Base-by-base conservation (phyloP, 2,113 vertebrate genomes). In the Tenebrosternarchus preto region DNA sequence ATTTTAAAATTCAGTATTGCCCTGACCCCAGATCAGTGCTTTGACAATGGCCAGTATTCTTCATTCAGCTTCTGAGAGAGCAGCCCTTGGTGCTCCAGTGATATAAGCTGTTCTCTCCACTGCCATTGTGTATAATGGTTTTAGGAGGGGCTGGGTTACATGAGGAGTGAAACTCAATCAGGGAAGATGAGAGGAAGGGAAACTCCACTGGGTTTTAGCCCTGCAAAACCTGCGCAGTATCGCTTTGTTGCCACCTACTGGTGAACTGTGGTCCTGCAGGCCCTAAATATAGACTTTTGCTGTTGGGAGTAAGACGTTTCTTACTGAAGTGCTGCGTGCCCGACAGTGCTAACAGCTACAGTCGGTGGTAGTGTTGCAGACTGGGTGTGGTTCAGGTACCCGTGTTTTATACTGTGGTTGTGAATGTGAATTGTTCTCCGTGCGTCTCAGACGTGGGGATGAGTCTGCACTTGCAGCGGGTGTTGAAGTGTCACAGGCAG, bases 401-500 rank as follows among this genome's bases (percentile, higher is more conserved):
- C 8, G 12, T 50, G 8, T 50, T 50, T 46, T 31, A 0, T 11
- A 25, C 12, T 60, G 20, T 60, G n/a, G 24, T 60, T 60, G 20
- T 59, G 24, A 60, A 24, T 64, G 5, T 29, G 1, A n/a, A 3
- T 5, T 59, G 7, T 20, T 22, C 20, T n/a, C 56, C 27, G 8
- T 33, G 24, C 17, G 20, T 17, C 55, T 55, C 59, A 87, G 95
- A 96, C 82, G 92, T 96, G 71, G 92, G 93, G 39, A 91, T 91
- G 4, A 92, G 92, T 90, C 91, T 95, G 84, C 94, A 95, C 86
- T 92, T 95, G 88, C 95, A 95, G 90, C 92, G 93, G 80, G 91
- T 94, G 88, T 80, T 96, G 88, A 95, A 95, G 85, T 93, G 94
- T 71, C 94, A 95, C 72, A 93, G 93, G 92, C 95, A 95, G 88